phyloP scores from a whole-genome alignment of 2,888 invertebrate species.

The Lithophane leautieri region DNA sequence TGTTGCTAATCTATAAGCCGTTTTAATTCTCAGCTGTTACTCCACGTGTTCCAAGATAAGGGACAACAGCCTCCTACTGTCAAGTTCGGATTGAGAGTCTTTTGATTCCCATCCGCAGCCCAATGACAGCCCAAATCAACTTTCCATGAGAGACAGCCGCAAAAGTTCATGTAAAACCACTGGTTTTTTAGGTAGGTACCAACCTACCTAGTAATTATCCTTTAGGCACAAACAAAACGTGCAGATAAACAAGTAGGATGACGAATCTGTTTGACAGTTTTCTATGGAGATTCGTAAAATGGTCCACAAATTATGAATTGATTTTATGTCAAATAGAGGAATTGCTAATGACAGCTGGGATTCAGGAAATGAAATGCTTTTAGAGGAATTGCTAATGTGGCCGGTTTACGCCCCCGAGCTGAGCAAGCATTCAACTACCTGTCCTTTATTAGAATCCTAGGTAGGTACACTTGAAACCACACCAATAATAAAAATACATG shows the following conservation, averaged over 20 bases:
- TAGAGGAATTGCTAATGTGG: no score
- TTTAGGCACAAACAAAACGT: background rate
- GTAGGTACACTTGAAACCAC: background rate
- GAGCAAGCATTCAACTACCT: background rate
- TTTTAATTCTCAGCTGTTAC: background rate
- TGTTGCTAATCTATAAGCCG: background rate
- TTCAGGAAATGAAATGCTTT: no score
- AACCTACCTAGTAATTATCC: conserved; percentile 26
- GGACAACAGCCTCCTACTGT: no score
- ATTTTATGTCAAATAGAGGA: no score
- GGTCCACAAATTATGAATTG: no score
- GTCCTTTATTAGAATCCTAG: background rate
- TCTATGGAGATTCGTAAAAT: no score
- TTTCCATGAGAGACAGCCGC: background rate
- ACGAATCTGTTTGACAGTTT: no score
- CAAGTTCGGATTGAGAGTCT: background rate
- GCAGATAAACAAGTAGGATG: background rate
- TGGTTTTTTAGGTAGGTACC: background rate
- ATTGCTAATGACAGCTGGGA: no score
- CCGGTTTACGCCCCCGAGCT: no score
- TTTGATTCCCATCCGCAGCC: background rate
- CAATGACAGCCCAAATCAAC: background rate
- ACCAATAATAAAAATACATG: background rate
- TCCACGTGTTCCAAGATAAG: conserved; percentile 21
- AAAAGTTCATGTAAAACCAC: conserved; percentile 6